These are phyloP conservation scores for Oriolus oriolus DNA, from an alignment of 2,113 vertebrate species.

Conservation along the genomic window DNA sequence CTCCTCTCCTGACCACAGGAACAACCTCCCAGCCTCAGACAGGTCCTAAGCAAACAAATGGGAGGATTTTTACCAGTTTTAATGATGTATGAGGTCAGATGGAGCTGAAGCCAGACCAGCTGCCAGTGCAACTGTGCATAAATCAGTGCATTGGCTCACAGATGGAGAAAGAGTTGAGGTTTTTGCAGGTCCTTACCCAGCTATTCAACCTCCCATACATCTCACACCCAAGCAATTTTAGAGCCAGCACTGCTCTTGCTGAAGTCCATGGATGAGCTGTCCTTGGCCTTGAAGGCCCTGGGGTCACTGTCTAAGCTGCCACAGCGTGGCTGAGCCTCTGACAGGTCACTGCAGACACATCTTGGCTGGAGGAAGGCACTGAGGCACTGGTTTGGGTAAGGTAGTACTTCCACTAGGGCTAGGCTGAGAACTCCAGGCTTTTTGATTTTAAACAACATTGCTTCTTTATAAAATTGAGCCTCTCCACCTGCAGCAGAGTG, in stretches of 20 bases:
- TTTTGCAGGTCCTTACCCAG: background rate
- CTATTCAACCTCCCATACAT: background rate
- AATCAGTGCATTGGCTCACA: background rate
- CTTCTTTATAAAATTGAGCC: background rate
- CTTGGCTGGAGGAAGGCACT: background rate
- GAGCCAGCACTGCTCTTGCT: background rate
- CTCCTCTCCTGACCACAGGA: background rate
- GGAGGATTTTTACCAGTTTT: background rate
- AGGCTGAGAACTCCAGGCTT: background rate
- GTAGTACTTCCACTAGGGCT: background rate
- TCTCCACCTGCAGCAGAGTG: background rate
- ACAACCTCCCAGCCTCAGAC: background rate
- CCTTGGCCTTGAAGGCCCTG: background rate
- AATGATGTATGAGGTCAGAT: conserved; percentile 17
- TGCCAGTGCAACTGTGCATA: conserved; percentile 22
- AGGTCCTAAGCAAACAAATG: conserved; percentile 29
- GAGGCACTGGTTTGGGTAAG: background rate
- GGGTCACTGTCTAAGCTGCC: background rate
- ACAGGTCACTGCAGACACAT: background rate
- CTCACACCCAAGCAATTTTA: background rate
- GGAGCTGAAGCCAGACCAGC: background rate
- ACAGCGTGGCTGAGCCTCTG: background rate
- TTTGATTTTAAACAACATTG: background rate
- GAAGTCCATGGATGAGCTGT: background rate
- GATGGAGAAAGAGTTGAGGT: background rate